A percentile compares a stretch with the other conserved stretches of the same genome.
phyloP scores from a whole-genome alignment of 2,888 invertebrate species.

The Altica lythri region DNA sequence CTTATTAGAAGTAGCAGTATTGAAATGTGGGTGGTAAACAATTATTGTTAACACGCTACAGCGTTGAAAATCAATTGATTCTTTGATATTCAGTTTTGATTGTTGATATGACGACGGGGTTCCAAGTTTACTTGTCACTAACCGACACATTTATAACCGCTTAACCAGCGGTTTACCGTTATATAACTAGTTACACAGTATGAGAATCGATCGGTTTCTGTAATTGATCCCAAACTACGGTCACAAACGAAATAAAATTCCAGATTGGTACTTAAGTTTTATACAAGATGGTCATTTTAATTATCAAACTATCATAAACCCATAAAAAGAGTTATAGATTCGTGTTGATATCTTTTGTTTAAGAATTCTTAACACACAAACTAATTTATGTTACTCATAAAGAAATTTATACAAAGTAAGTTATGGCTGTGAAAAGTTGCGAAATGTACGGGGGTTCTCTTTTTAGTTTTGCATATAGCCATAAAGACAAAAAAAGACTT shows the following conservation, averaged over 20 bases:
- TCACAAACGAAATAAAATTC: not conserved
- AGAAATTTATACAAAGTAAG: too few relatives aligned
- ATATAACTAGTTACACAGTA: slow-evolving; percentile 33
- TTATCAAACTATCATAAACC: too few relatives aligned
- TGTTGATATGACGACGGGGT: slow-evolving; percentile 46
- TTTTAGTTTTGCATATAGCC: too few relatives aligned
- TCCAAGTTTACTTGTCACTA: slow-evolving; percentile 47
- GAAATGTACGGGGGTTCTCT: too few relatives aligned
- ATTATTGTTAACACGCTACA: slow-evolving; percentile 23
- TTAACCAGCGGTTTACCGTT: slow-evolving; percentile 38
- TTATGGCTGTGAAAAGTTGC: too few relatives aligned
- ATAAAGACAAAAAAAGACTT: too few relatives aligned
- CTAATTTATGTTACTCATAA: too few relatives aligned
- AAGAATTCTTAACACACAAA: too few relatives aligned
- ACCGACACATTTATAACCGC: slow-evolving; percentile 47
- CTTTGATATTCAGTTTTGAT: slow-evolving; percentile 40
- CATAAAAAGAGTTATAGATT: too few relatives aligned
- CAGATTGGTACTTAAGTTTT: not conserved
- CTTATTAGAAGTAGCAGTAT: too few relatives aligned
- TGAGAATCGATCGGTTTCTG: slow-evolving; percentile 18
- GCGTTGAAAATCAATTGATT: slow-evolving; percentile 36
- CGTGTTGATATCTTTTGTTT: too few relatives aligned
- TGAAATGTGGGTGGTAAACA: slow-evolving; percentile 17
- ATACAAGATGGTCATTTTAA: not conserved
- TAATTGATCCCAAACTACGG: slow-evolving; percentile 5